phyloP scores from a whole-genome alignment of 2,113 vertebrate genomes.

The Coturnix japonica region DNA sequence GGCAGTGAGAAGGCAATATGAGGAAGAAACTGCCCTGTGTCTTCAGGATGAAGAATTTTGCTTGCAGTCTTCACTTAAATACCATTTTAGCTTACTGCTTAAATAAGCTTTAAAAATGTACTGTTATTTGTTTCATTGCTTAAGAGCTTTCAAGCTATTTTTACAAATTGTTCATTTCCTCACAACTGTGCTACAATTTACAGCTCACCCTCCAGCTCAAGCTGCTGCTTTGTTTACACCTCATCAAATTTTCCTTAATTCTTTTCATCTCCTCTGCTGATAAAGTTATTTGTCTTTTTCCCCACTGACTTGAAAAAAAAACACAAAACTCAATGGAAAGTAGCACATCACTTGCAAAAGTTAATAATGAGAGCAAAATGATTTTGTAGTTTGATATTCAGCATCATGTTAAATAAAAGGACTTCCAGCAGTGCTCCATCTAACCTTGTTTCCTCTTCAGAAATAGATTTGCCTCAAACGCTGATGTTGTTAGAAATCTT shows the following conservation, averaged over 20 bases:
- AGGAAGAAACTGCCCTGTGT: not conserved
- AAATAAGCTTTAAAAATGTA: not conserved
- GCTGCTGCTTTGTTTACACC: slow-evolving; percentile 10
- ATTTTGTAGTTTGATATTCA: slow-evolving; percentile 2
- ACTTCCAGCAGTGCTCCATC: slow-evolving; percentile 18
- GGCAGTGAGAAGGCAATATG: not conserved
- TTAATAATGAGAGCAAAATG: slow-evolving; percentile 11
- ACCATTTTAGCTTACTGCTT: not conserved
- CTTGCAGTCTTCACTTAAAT: not conserved
- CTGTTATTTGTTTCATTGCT: not conserved
- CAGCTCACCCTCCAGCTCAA: slow-evolving; percentile 24
- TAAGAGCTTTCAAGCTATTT: not conserved
- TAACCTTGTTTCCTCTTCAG: not conserved
- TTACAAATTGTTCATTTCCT: slow-evolving; percentile 1
- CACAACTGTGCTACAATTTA: not conserved
- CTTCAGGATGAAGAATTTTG: not conserved
- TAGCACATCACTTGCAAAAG: not conserved
- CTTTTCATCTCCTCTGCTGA: not conserved
- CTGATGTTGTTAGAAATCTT: not conserved
- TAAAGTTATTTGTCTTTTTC: not conserved
- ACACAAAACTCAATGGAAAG: slow-evolving; percentile 11
- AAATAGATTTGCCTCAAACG: not conserved
- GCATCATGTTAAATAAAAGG: not conserved
- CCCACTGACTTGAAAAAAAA: slow-evolving; percentile 26
- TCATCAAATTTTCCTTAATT: slow-evolving; percentile 29